These are phyloP conservation scores for Acholoe squamosa DNA, from an alignment of 2,888 invertebrate species.

Conservation along the genomic window DNA sequence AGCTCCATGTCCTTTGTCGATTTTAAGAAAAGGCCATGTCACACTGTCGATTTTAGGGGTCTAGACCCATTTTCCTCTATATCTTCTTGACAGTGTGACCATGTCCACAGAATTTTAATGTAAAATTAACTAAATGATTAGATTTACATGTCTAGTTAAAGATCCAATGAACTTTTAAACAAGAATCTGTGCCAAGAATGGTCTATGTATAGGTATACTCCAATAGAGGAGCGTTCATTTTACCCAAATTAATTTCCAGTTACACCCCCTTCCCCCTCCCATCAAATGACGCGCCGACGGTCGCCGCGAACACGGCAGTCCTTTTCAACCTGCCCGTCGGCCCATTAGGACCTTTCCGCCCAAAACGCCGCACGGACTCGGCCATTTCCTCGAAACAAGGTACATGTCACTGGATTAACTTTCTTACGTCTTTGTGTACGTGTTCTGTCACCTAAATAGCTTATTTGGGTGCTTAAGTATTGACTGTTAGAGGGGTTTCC, in stretches of 20 bases:
- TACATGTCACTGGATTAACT: background rate
- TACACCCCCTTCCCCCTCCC: slow-evolving; percentile 35
- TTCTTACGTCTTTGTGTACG: background rate
- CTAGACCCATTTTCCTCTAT: too few species aligned
- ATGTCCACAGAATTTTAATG: too few species aligned
- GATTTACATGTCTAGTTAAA: background rate
- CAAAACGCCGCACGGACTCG: background rate
- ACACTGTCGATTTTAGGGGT: too few species aligned
- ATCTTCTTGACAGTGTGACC: too few species aligned
- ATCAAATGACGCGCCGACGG: background rate
- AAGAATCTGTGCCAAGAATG: too few species aligned
- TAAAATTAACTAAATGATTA: background rate
- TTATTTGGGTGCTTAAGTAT: background rate
- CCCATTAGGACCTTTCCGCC: slow-evolving; percentile 38
- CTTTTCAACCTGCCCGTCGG: slow-evolving; percentile 54
- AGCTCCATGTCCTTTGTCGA: too few species aligned
- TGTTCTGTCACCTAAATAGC: background rate
- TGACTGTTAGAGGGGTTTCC: slow-evolving; percentile 3
- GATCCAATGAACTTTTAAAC: too few species aligned
- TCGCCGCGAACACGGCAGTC: slow-evolving; percentile 15
- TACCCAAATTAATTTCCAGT: background rate
- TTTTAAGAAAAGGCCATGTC: too few species aligned
- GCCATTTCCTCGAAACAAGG: background rate
- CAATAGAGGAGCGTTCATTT: background rate
- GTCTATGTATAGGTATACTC: background rate